Evolutionary conservation across 2,113 vertebrate species (phyloP).

Genomic region (Corythornis cristatus): DNA sequence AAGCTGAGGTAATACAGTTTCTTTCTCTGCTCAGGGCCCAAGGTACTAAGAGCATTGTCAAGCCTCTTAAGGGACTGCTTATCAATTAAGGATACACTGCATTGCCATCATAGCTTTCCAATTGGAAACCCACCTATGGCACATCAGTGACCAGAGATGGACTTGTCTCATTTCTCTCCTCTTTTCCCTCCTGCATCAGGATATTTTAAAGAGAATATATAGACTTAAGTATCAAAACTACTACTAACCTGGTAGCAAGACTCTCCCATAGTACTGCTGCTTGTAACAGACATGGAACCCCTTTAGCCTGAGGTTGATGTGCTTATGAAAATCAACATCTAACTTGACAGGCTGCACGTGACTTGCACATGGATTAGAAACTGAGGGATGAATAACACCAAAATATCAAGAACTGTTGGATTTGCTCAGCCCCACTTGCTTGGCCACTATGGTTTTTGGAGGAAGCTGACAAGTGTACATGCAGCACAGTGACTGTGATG

Average conservation of each 20-base stretch:
- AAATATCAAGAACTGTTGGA: background rate
- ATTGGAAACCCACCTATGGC: background rate
- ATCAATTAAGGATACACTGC: background rate
- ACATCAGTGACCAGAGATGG: background rate
- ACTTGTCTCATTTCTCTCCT: background rate
- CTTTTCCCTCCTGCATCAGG: background rate
- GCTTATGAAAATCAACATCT: background rate
- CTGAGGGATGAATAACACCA: background rate
- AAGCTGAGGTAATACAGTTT: background rate
- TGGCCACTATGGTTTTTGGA: background rate
- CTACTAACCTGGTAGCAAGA: background rate
- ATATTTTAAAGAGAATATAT: background rate
- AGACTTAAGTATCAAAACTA: background rate
- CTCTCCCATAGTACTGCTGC: background rate
- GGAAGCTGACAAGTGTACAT: fast-evolving
- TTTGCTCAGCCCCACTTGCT: background rate
- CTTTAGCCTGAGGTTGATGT: background rate
- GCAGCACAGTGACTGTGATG: background rate
- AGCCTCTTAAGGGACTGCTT: fast-evolving
- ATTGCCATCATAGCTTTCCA: background rate
- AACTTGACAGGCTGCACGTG: background rate
- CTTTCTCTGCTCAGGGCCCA: background rate
- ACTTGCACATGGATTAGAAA: background rate
- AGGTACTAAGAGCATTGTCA: background rate
- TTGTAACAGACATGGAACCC: background rate